Conservation (phyloP, 2,797 vertebrate species). For the Acrossocheilus fasciatus region DNA sequence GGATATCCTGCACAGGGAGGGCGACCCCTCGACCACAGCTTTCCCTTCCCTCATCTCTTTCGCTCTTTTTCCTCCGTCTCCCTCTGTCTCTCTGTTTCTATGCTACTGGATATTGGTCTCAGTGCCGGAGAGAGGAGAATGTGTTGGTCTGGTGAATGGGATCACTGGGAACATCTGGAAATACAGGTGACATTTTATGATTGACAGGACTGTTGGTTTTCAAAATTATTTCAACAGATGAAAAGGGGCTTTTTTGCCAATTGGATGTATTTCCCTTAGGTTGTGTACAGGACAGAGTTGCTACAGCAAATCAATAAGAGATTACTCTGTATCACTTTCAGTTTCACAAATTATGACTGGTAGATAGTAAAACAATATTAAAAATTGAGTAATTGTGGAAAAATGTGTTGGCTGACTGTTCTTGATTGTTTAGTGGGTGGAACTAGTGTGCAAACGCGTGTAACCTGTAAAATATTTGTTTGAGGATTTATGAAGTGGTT, state of each 20-base stretch:
- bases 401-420: neutral
- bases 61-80: conserved; percentile 13
- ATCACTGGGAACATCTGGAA: conserved; percentile 63
- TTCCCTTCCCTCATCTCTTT: conserved; percentile 58
- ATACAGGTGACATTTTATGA: conserved; percentile 50
- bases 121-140: conserved; percentile 60
- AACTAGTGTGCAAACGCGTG: neutral
- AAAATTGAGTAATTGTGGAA: neutral
- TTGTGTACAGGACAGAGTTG: neutral
- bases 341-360: neutral
- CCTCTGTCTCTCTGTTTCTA: neutral
- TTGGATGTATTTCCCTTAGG: neutral
- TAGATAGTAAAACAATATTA: neutral
- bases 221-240: neutral
- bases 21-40: conserved; percentile 58
- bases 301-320: neutral
- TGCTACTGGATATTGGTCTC: conserved; percentile 51
- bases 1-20: conserved; percentile 82
- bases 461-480: conserved; percentile 13
- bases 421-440: conserved; percentile 2
- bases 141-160: conserved; percentile 65
- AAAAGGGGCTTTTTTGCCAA: neutral
- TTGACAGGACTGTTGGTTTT: neutral
- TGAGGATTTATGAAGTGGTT: conserved; percentile 7
- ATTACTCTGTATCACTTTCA: neutral